Evolutionary conservation across 2,797 vertebrate species (phyloP).

Genomic region (Podargus strigoides): DNA sequence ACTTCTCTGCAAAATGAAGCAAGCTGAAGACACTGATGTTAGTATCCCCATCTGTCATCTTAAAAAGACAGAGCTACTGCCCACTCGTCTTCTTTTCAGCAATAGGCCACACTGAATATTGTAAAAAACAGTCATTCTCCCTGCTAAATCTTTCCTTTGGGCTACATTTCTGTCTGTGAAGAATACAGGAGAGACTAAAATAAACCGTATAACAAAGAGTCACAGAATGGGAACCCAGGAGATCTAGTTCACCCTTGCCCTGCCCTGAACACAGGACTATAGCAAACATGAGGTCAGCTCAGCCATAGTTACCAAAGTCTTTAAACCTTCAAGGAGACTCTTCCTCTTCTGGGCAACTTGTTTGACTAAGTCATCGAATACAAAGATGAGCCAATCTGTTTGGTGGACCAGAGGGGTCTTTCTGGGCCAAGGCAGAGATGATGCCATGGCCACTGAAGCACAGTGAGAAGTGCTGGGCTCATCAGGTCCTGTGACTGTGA

Average conservation of each 20-base stretch:
- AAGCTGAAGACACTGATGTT: not conserved
- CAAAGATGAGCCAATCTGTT: not conserved
- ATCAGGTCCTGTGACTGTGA: not conserved
- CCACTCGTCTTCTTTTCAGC: not conserved
- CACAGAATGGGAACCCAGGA: not conserved
- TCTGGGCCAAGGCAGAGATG: not conserved
- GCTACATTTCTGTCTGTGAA: not conserved
- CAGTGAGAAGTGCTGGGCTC: fast-evolving
- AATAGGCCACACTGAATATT: not conserved
- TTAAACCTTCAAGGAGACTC: not conserved
- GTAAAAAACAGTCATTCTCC: not conserved
- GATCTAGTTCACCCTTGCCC: not conserved
- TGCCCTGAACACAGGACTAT: not conserved
- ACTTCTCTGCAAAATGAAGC: conserved; percentile 21
- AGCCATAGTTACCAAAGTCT: not conserved
- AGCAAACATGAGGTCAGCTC: not conserved
- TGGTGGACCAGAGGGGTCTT: not conserved
- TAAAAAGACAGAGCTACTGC: conserved; percentile 13
- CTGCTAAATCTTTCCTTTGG: conserved; percentile 17
- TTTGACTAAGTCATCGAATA: not conserved
- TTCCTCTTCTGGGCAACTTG: not conserved
- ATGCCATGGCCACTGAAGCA: not conserved
- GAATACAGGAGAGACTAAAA: not conserved
- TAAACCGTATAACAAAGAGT: not conserved
- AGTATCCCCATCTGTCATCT: not conserved